phyloP scores from a whole-genome alignment of 2,888 invertebrate genomes.

The Aleiodes leptofemur region DNA sequence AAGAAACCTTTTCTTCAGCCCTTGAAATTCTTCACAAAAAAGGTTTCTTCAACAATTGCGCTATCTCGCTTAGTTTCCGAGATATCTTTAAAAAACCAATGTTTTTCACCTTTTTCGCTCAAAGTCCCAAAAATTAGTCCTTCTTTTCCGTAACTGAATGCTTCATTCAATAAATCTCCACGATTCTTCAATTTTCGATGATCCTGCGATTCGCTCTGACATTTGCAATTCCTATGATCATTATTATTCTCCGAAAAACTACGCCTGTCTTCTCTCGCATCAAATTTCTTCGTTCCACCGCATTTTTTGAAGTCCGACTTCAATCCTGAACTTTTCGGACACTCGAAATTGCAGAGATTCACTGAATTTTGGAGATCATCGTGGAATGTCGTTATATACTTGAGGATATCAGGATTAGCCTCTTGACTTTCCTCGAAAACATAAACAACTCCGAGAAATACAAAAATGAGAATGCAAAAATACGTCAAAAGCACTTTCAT shows the following conservation, averaged over 20 bases:
- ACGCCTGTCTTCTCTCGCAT: not conserved
- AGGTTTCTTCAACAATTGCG: too few species aligned
- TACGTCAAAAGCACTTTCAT: constrained; percentile 12
- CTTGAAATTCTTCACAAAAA: too few species aligned
- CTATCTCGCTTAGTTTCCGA: too few species aligned
- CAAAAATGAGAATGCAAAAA: constrained; percentile 1
- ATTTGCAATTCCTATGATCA: not conserved
- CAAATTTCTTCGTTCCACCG: not conserved
- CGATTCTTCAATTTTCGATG: too few species aligned
- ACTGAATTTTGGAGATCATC: not conserved
- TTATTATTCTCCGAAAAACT: not conserved
- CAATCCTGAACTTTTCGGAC: not conserved
- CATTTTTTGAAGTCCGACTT: not conserved
- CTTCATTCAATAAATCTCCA: too few species aligned
- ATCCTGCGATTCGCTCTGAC: too few species aligned
- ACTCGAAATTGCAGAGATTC: not conserved
- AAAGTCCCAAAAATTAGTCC: too few species aligned
- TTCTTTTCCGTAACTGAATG: too few species aligned
- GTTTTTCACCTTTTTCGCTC: too few species aligned
- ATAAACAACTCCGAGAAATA: constrained; percentile 19
- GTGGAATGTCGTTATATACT: not conserved
- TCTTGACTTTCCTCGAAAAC: not conserved
- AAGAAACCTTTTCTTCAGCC: too few species aligned
- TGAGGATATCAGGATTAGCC: not conserved
- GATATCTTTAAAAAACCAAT: too few species aligned